Evolutionary conservation across 2,888 invertebrate species (phyloP).

Genomic region (Neoascia interrupta): DNA sequence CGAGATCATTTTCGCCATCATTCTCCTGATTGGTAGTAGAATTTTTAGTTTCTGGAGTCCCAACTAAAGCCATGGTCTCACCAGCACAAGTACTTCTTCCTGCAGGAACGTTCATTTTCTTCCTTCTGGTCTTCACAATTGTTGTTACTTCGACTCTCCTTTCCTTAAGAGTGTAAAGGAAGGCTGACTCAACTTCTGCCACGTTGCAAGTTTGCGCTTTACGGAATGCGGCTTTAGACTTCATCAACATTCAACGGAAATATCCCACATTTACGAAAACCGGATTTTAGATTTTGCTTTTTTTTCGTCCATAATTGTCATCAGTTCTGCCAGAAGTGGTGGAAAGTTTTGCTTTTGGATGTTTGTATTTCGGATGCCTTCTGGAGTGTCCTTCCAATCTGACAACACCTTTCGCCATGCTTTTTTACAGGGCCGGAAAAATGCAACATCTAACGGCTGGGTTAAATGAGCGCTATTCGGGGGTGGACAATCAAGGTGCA

Average conservation of each 20-base stretch:
- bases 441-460: constrained; percentile 14
- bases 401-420: constrained; percentile 20
- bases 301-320: not conserved
- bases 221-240: not conserved
- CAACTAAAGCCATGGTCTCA: not conserved
- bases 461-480: not conserved
- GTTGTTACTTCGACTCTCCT: not conserved
- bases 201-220: constrained; percentile 1
- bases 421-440: not conserved
- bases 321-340: not conserved
- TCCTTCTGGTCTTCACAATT: not conserved
- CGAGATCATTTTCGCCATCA: not conserved
- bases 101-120: constrained; percentile 14
- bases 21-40: not conserved
- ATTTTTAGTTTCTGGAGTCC: not conserved
- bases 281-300: not conserved
- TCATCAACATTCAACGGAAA: constrained; percentile 13
- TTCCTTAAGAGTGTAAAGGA: not conserved
- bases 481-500: not conserved
- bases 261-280: constrained; percentile 4
- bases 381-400: constrained; percentile 15
- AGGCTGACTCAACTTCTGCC: constrained; percentile 1
- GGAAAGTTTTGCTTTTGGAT: constrained; percentile 3
- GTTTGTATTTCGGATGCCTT: constrained; percentile 4
- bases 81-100: constrained; percentile 11